Base-by-base conservation (phyloP, 2,888 invertebrate species). In the Leucania comma region DNA sequence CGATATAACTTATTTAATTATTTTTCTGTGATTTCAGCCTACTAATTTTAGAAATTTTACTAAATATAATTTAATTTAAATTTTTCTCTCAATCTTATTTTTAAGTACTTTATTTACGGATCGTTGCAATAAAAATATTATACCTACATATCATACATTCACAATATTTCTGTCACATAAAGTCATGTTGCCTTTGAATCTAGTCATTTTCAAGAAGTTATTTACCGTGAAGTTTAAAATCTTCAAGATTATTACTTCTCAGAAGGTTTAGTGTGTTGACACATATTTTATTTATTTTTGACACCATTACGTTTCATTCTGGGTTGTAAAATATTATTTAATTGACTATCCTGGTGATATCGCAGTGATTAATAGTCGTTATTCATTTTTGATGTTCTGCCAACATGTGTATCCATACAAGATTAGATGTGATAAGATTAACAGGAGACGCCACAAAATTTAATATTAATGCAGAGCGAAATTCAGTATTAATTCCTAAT, bases 301-400 rank as follows among this genome's bases (percentile, higher is more conserved):
- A 59, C 58, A 68, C 83, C 76, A 84, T 85, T 83, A 83, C 57
- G 61, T 56, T 59, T 74, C 53, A 59, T 68, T 38, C 56, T 58
- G 62, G 68, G 9, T 78, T 69, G 73, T 80, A 80, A 77, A 82
- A 78, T 85, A 69, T 82, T 54, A 83, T 77, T 70, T 63, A 85
- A 75, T 69, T 78, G 75, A 82, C 73, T 69, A 78, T 72, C 77
- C 77, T 82, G 63, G 84, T 85, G 75, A 83, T 83, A 83, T 85
- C 84, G 59, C 76, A 29, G 35, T 78, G 68, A 85, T 85, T 78
- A 79, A 83, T 86, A 67, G 67, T 65, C 64, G 67, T 74, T 50
- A 82, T 72, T 71, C 63, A 79, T 84, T 78, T 86, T 86, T 86
- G 85, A 86, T 75, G 75, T 61, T 8, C 58, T 82, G 85, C 85